phyloP scores from a whole-genome alignment of 2,888 invertebrate genomes.

The Drosophila prolongata region DNA sequence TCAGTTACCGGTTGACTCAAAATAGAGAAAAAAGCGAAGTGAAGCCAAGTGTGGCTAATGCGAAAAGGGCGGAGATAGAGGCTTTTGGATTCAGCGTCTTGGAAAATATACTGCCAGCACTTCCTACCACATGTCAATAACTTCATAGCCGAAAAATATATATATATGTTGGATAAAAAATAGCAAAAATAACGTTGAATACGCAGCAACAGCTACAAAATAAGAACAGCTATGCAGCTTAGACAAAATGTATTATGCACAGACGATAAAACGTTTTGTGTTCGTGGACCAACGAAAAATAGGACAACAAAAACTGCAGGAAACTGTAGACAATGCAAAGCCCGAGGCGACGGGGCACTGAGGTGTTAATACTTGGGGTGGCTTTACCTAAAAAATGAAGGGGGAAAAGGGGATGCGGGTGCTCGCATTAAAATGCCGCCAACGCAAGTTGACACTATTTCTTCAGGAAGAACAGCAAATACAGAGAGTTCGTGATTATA shows the following conservation, averaged over 20 bases:
- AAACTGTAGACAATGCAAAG: conserved; percentile 72
- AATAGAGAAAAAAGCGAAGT: conserved; percentile 24
- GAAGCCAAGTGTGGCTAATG: conserved; percentile 74
- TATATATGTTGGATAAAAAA: not conserved
- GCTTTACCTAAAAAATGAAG: conserved; percentile 8
- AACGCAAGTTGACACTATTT: conserved; percentile 77
- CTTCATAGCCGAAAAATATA: conserved; percentile 46
- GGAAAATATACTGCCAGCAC: conserved; percentile 48
- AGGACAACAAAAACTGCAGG: conserved; percentile 44
- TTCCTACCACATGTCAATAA: conserved; percentile 62
- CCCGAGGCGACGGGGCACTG: conserved; percentile 28
- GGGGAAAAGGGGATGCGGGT: conserved; percentile 19
- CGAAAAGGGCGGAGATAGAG: conserved; percentile 10
- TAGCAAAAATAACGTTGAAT: not conserved
- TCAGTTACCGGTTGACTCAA: conserved; percentile 60
- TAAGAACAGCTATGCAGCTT: conserved; percentile 37
- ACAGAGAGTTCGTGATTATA: not conserved
- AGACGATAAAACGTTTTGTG: conserved; percentile 77
- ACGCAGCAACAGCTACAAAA: conserved; percentile 10
- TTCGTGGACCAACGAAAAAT: conserved; percentile 27
- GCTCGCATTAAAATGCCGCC: conserved; percentile 71
- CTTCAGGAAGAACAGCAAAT: conserved; percentile 53
- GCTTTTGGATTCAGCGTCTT: conserved; percentile 42
- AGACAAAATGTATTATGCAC: conserved; percentile 75
- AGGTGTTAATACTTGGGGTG: conserved; percentile 59